A percentile compares a stretch with the other conserved stretches of the same genome.
Conservation (phyloP, 1,140 invertebrate genomes). For the Temnothorax nylanderi region DNA sequence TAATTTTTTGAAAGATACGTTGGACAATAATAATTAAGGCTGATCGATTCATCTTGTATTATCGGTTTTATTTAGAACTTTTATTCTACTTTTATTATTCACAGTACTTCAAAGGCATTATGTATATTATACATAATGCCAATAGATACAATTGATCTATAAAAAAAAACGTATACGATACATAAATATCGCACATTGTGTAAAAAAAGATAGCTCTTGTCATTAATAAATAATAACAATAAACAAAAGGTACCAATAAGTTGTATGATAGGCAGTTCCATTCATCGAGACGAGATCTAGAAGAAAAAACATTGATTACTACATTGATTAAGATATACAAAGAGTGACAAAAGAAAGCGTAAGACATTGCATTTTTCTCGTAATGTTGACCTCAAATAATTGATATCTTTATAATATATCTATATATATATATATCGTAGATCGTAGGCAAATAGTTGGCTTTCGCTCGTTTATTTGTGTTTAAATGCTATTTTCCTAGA, state of each 20-base stretch:
- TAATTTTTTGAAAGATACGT: background rate
- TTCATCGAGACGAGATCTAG: conserved; percentile 23
- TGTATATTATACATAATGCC: no score
- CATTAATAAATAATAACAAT: conserved; percentile 29
- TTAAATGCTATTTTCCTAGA: no score
- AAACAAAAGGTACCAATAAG: background rate
- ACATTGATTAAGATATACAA: background rate
- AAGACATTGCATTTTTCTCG: background rate
- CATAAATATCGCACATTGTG: background rate
- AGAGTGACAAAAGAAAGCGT: background rate
- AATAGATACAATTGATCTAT: background rate
- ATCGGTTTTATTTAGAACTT: conserved; percentile 17
- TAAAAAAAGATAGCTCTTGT: background rate
- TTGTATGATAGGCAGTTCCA: background rate
- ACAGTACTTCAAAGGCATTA: background rate
- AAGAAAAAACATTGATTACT: background rate
- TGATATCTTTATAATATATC: background rate
- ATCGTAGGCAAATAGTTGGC: no score
- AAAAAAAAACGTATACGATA: background rate
- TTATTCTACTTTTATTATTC: background rate
- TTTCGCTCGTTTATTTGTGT: no score
- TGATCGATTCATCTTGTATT: background rate
- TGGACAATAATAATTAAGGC: background rate
- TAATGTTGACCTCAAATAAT: conserved; percentile 7
- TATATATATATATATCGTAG: no score